Base-by-base conservation (phyloP, 2,797 vertebrate species). In the Aldrovandia affinis region DNA sequence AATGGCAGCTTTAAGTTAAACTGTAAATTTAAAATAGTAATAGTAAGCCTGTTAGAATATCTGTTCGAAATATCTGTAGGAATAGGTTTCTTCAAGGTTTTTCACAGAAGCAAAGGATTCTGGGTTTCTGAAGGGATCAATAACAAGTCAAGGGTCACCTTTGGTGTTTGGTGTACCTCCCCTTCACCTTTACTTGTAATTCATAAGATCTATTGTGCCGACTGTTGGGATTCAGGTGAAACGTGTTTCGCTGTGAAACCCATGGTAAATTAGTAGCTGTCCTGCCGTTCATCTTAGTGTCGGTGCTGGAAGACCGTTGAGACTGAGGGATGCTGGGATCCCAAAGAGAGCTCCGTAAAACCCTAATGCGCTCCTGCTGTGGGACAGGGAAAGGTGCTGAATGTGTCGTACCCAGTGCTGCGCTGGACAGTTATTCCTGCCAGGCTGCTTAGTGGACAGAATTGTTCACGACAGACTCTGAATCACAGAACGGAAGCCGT, bases 391-490 rank as follows among this genome's bases (percentile, higher is more conserved):
- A 30, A 39, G 39, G 20, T 7, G 70, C 65, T 75, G 70, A 75
- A 25, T 20, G 15, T 3, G 1, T 14, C 2, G 18, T 1, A 9
- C 33, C 25, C 5, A n/a, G 55, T 15, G 55, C 55, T 57, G 55
- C 15, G 47, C 47, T 50, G 12, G 12, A 20, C 55, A 15, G 18
- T n/a, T 20, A 20, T 57, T 44, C 39, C 39, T 9, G 70, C 20
- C 18, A 25, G 70, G 70, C 0, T 75, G 70, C 70, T 75, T 42
- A 75, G 4, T 75, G 70, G 36, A 75, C 70, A 75, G 70, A 75
- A 75, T 22, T 9, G 70, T 18, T 75, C 36, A 33, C 44, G 36
- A 44, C 36, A 9, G 39, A 10, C 36, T 73, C 68, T 73, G 68
- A 73, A 42, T 73, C 68, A 73, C 6, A 14, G 70, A 44, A 33